These are phyloP conservation scores for Syngnathus rostellatus DNA, from an alignment of 2,797 vertebrate species.

Conservation along the genomic window DNA sequence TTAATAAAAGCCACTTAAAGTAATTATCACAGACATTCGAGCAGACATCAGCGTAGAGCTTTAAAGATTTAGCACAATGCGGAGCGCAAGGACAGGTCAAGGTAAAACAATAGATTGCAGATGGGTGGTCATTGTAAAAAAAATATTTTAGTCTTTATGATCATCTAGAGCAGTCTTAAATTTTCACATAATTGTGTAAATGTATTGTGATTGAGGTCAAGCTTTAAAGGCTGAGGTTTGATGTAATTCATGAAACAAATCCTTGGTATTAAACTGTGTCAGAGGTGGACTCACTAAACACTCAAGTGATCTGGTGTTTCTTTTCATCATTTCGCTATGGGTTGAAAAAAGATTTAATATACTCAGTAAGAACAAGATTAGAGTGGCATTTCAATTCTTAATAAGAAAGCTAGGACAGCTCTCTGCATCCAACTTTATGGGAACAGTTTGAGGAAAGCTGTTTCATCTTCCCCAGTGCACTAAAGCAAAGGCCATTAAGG, in stretches of 20 bases:
- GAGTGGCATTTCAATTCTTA: neutral
- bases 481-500: neutral
- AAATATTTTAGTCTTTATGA: neutral
- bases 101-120: constrained; percentile 14
- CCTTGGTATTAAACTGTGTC: constrained; percentile 10
- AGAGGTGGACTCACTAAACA: constrained; percentile 1
- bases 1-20: constrained; percentile 37
- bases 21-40: constrained; percentile 37
- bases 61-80: constrained; percentile 32
- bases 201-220: constrained; percentile 2
- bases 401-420: neutral
- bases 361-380: neutral
- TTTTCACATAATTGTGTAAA: constrained; percentile 12
- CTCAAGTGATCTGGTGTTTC: constrained; percentile 8
- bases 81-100: constrained; percentile 31
- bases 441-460: neutral
- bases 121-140: neutral
- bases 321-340: neutral
- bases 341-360: neutral
- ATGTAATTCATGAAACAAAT: constrained; percentile 6
- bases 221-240: neutral
- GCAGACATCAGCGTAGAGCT: constrained; percentile 24
- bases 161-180: constrained; percentile 4
- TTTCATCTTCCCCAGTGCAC: neutral
- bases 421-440: neutral